Evolutionary conservation across 2,888 invertebrate genomes (phyloP), one percentile per base, ranked within the genome.

Genomic region (Sphecodes monilicornis): DNA sequence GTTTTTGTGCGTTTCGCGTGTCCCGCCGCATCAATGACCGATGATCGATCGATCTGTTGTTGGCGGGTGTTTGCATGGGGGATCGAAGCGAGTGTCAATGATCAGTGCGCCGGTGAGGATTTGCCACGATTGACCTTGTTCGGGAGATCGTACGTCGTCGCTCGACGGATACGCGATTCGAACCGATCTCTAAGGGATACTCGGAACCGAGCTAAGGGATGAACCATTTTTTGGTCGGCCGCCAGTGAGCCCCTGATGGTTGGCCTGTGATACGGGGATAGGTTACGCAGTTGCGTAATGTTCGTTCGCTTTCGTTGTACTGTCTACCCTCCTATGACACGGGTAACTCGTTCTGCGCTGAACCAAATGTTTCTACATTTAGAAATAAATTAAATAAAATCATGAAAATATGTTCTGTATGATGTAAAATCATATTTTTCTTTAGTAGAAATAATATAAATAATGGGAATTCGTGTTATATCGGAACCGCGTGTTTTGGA

Each of bases 11-110:
- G 41, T 26, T 26, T 66, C 46, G 54, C 18, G 18, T 36, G 22
- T 8, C 39, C 6, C 10, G 41, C 16, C 43, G 5, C 26, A 11
- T 26, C 32, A 57, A 39, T 22, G 6, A 68, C 76, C 66, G 29
- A 72, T 72, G 50, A 82, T 64, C 74, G 79, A 71, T 46, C n/a
- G 46, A 68, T 54, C 57, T 54, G n/a, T 54, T 41, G 43, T 69
- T 39, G 71, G 43, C 18, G 16, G 36, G 36, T 50, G n/a, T 76
- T 60, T 68, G 66, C 64, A 75, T 75, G 46, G 75, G 54, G 64
- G 57, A 43, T 60, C n/a, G 41, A 26, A 29, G 41, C 4, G 76
- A 29, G 64, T 78, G 43, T 36, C 68, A 5, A 68, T n/a, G 39
- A 68, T 41, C 41, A 43, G 71, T 39, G 78, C 54, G 68, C 16